These are phyloP conservation scores for Psittacus erithacus DNA, from an alignment of 2,113 vertebrate species.

Conservation along the genomic window DNA sequence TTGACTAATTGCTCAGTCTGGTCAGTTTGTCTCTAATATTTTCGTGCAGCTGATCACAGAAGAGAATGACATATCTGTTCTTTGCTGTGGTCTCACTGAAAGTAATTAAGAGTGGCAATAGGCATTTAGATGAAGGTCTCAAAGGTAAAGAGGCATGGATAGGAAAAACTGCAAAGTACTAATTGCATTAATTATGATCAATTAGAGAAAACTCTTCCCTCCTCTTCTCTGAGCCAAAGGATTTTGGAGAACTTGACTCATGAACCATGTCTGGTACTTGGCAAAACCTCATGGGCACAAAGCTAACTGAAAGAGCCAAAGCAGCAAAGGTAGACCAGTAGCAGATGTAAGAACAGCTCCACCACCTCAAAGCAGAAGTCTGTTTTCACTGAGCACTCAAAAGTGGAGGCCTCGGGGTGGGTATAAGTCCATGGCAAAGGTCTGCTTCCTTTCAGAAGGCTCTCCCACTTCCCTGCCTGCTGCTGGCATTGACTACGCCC, in stretches of 20 bases:
- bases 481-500: neutral
- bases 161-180: conserved; percentile 6
- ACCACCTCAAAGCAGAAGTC: neutral
- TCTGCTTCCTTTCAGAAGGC: neutral
- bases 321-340: neutral
- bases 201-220: neutral
- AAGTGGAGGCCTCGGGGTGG: neutral
- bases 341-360: neutral
- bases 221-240: neutral
- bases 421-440: neutral
- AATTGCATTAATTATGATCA: conserved; percentile 15
- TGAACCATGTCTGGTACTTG: neutral
- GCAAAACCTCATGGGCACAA: neutral
- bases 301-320: neutral
- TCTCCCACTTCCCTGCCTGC: neutral
- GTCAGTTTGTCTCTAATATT: neutral
- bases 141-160: neutral
- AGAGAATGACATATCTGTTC: neutral
- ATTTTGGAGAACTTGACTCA: neutral
- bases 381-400: accelerated
- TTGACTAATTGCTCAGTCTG: neutral
- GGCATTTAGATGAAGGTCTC: conserved; percentile 19
- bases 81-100: conserved; percentile 4
- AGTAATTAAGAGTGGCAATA: conserved; percentile 21
- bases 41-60: neutral